Percentiles rank a stretch among this genome's conserved stretches.
These are phyloP conservation scores for Saguinus midas DNA, from an alignment of 2,113 vertebrate genomes.

Conservation along the genomic window DNA sequence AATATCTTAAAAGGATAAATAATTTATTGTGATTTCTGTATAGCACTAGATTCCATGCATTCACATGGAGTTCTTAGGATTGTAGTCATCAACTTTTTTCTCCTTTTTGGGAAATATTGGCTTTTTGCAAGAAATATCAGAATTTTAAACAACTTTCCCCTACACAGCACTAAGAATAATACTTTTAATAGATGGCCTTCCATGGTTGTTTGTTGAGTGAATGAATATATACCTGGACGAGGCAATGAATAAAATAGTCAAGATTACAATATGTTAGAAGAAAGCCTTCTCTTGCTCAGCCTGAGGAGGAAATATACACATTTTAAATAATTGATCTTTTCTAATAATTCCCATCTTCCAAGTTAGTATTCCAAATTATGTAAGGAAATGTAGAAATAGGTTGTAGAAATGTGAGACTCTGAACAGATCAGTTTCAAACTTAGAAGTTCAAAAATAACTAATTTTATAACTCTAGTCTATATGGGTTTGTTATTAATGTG, in stretches of 20 bases:
- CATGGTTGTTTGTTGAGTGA: neutral
- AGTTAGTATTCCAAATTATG: neutral
- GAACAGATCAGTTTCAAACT: neutral
- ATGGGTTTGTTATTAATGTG: fast-evolving
- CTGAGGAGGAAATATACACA: too few species aligned
- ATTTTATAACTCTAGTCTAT: fast-evolving
- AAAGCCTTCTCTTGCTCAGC: neutral
- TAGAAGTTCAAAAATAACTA: fast-evolving
- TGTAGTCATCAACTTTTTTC: neutral
- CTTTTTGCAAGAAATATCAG: neutral
- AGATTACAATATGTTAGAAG: neutral
- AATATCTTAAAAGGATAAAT: neutral
- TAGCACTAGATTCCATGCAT: neutral
- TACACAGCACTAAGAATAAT: neutral
- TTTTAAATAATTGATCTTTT: neutral
- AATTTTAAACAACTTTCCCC: neutral
- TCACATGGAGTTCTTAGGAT: neutral
- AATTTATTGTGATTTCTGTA: neutral
- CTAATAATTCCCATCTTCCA: neutral
- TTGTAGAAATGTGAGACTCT: neutral
- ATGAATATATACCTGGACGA: neutral
- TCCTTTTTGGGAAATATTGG: neutral
- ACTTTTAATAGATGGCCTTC: neutral
- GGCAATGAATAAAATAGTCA: neutral
- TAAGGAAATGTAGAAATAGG: neutral